phyloP scores from a whole-genome alignment of 2,888 invertebrate species.

The Amblyteles armatorius region DNA sequence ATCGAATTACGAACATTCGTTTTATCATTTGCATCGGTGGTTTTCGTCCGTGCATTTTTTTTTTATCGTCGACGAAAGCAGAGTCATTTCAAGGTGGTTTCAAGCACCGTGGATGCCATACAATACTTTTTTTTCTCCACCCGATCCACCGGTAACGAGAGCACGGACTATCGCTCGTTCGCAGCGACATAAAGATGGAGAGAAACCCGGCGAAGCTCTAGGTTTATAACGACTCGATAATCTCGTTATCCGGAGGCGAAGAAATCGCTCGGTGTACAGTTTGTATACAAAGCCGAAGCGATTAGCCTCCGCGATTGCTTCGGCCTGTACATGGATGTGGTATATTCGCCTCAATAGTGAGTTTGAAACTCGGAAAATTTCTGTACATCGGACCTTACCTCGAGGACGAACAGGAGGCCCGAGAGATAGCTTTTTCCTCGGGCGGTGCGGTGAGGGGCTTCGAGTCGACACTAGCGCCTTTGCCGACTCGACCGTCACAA shows the following conservation, averaged over 20 bases:
- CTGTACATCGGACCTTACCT: neutral
- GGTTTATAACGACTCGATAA: conserved; percentile 33
- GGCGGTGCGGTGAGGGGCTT: neutral
- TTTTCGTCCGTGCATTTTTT: neutral
- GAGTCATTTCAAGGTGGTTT: conserved; percentile 9
- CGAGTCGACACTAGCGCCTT: too few species aligned
- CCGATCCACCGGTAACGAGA: conserved; percentile 31
- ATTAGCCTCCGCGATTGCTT: conserved; percentile 48
- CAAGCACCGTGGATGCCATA: conserved; percentile 1
- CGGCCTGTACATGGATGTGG: neutral
- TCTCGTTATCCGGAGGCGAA: conserved; percentile 60
- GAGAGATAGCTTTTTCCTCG: too few species aligned
- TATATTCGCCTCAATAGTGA: neutral
- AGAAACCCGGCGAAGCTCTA: conserved; percentile 8
- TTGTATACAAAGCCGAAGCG: conserved; percentile 33
- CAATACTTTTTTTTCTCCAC: conserved; percentile 8
- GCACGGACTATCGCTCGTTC: neutral
- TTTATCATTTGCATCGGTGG: neutral
- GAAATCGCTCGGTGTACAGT: conserved; percentile 50
- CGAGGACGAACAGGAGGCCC: conserved; percentile 19
- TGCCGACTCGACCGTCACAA: too few species aligned
- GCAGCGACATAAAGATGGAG: neutral
- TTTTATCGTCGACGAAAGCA: neutral
- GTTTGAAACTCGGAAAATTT: neutral
- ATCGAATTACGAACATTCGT: neutral